phyloP scores from a whole-genome alignment of 30 jellyfish, hydroid and myxozoan genomes.

The Cassiopea xamachana region DNA sequence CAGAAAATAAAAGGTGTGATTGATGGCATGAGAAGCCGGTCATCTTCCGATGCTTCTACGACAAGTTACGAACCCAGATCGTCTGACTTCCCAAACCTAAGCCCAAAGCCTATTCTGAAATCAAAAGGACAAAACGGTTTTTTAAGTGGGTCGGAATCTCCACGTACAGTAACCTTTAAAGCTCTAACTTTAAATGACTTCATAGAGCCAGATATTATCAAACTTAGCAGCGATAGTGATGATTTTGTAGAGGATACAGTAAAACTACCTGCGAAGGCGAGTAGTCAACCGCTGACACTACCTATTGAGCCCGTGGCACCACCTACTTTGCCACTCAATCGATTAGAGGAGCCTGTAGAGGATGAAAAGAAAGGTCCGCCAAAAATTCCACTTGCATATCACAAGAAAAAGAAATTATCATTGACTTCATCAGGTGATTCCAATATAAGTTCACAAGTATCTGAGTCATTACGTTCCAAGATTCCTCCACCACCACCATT shows the following conservation, averaged over 20 bases:
- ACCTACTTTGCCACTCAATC: conserved; percentile 32
- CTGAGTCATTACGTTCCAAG: conserved; percentile 16
- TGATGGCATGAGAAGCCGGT: conserved; percentile 80
- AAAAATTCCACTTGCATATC: conserved; percentile 14
- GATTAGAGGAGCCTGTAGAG: conserved; percentile 1
- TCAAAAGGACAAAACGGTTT: conserved; percentile 10
- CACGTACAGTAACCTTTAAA: conserved; percentile 55
- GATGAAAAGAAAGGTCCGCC: conserved; percentile 9
- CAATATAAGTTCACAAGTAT: background rate
- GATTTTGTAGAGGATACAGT: conserved; percentile 24
- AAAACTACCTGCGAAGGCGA: conserved; percentile 50
- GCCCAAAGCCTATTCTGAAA: conserved; percentile 68
- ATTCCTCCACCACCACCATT: conserved; percentile 49
- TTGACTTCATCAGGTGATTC: background rate
- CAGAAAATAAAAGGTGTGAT: conserved; percentile 63
- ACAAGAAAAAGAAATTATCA: background rate
- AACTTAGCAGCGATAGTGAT: conserved; percentile 56
- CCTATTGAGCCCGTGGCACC: conserved; percentile 55
- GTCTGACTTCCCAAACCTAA: conserved; percentile 4
- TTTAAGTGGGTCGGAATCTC: conserved; percentile 58
- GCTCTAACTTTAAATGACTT: conserved; percentile 17
- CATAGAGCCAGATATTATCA: conserved; percentile 37
- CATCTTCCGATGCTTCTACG: conserved; percentile 77
- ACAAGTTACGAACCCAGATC: conserved; percentile 51
- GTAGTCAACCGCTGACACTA: conserved; percentile 30